A percentile compares a stretch with the other conserved stretches of the same genome.
Evolutionary conservation across 2,797 vertebrate species (phyloP).

Genomic region (Acipenser ruthenus): DNA sequence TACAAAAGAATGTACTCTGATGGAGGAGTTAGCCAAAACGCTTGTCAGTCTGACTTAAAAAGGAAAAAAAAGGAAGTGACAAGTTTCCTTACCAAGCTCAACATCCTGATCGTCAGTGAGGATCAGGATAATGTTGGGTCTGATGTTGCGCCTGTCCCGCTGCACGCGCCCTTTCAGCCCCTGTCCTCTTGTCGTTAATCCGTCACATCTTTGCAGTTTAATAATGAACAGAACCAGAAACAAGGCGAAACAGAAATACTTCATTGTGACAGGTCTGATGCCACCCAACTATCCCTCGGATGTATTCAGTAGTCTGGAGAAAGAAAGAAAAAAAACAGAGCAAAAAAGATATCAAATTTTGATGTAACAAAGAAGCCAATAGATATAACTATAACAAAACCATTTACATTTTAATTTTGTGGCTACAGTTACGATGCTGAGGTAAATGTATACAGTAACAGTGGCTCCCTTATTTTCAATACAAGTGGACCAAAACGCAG

Average conservation of each 20-base stretch:
- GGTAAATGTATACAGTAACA: not conserved
- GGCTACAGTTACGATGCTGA: slow-evolving; percentile 4
- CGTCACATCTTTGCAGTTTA: slow-evolving; percentile 52
- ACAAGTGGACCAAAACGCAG: slow-evolving; percentile 15
- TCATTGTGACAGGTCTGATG: slow-evolving; percentile 60
- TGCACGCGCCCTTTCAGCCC: slow-evolving; percentile 77
- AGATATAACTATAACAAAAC: not conserved
- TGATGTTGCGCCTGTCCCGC: slow-evolving; percentile 83
- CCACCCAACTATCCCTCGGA: slow-evolving; percentile 16
- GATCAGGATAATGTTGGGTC: slow-evolving; percentile 93
- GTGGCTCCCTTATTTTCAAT: slow-evolving; percentile 4
- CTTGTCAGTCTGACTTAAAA: slow-evolving; percentile 22
- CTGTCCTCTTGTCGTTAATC: slow-evolving; percentile 72
- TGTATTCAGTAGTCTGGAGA: slow-evolving; percentile 18
- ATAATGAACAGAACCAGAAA: slow-evolving; percentile 61
- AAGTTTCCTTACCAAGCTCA: slow-evolving; percentile 75
- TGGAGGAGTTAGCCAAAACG: too few relatives aligned
- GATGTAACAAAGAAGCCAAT: too few relatives aligned
- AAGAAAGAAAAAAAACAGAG: not conserved
- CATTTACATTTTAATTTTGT: not conserved
- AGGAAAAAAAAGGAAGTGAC: slow-evolving; percentile 4
- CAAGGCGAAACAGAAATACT: slow-evolving; percentile 63
- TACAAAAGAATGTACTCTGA: too few relatives aligned
- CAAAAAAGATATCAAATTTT: not conserved
- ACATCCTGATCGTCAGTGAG: slow-evolving; percentile 97